These are phyloP conservation scores for Habropoda laboriosa DNA, from an alignment of 1,140 invertebrate species.

Conservation along the genomic window DNA sequence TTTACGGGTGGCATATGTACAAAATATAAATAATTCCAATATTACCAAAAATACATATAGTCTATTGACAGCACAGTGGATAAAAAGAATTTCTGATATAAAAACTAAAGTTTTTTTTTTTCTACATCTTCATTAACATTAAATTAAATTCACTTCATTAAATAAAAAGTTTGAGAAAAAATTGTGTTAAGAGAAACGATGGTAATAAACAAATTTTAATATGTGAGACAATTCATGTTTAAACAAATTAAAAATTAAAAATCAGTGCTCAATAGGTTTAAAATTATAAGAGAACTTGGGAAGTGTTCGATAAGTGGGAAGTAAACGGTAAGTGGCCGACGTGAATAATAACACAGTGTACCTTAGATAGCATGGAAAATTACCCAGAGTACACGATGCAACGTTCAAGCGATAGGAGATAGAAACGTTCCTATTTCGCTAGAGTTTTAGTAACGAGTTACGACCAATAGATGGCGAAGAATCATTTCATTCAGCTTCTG, in stretches of 20 bases:
- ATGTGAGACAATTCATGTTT: neutral
- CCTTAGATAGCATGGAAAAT: constrained; percentile 29
- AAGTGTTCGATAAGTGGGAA: constrained; percentile 11
- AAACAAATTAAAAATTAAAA: neutral
- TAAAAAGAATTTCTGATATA: no score
- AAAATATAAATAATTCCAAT: neutral
- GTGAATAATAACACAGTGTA: constrained; percentile 24
- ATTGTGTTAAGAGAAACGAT: neutral
- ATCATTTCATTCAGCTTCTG: neutral
- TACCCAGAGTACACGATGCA: constrained; percentile 15
- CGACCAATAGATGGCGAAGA: constrained; percentile 40
- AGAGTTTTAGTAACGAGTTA: neutral
- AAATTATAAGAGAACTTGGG: neutral
- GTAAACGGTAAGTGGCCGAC: constrained; percentile 6
- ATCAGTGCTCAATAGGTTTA: neutral
- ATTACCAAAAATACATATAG: neutral
- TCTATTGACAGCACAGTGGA: neutral
- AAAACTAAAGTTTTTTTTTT: no score
- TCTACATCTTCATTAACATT: no score
- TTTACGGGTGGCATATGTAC: neutral
- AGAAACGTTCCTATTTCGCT: neutral
- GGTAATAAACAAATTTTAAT: neutral
- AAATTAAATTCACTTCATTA: no score
- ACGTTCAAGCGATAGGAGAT: constrained; percentile 19
- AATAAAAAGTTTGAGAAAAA: neutral